Evolutionary conservation across 2,113 vertebrate species (phyloP).

Genomic region (Galeopterus variegatus): DNA sequence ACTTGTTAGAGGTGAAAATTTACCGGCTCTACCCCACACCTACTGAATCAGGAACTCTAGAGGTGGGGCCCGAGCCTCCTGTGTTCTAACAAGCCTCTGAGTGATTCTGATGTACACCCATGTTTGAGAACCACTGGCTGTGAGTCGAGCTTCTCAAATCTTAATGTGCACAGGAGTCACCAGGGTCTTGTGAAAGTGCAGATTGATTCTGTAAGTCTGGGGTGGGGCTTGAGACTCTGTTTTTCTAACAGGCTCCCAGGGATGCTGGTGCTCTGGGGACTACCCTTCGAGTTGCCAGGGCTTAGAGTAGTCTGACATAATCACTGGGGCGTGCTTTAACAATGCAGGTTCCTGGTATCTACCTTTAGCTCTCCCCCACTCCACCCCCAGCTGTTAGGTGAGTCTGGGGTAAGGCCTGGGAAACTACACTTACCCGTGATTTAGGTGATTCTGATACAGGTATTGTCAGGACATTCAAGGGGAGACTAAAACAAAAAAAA

Average conservation of each 20-base stretch:
- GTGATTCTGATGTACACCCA: accelerated
- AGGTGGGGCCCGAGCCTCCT: accelerated
- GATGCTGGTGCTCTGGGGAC: background rate
- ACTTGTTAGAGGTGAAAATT: background rate
- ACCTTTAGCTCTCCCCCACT: too few species aligned
- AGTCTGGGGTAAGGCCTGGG: background rate
- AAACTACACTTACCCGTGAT: background rate
- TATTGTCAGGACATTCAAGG: background rate
- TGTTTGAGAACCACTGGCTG: background rate
- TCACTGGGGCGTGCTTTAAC: background rate
- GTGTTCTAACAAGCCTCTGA: background rate
- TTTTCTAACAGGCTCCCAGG: background rate
- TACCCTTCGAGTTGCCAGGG: background rate
- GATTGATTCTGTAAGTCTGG: background rate
- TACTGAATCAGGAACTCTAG: background rate
- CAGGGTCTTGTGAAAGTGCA: background rate
- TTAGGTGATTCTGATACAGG: background rate
- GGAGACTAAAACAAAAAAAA: too few species aligned
- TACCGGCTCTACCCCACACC: background rate
- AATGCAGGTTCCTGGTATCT: background rate
- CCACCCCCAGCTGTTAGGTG: background rate
- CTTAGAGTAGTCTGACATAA: background rate
- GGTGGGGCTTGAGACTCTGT: background rate
- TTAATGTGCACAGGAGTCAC: accelerated
- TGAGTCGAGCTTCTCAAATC: background rate